These are phyloP conservation scores for Anthopleura xanthogrammica DNA, from an alignment of 92 coral and sea anemone species.

Conservation along the genomic window DNA sequence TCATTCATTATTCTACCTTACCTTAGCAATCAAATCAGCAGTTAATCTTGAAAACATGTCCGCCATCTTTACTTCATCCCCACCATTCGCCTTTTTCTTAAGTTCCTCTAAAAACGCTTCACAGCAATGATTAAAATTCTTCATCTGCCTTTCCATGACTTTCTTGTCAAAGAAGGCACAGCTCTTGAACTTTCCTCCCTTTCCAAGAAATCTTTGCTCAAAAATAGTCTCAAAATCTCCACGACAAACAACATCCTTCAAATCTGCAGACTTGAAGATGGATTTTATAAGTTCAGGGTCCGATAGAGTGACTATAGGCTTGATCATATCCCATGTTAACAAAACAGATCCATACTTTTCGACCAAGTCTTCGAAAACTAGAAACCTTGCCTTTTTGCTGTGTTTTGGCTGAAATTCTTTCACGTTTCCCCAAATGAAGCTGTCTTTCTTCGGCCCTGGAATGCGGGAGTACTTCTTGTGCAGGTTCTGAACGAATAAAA, in stretches of 20 bases:
- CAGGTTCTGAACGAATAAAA: conserved; percentile 29
- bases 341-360: conserved; percentile 63
- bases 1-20: background rate
- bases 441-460: conserved; percentile 47
- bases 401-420: background rate
- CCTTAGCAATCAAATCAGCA: conserved; percentile 77
- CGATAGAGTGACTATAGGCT: conserved; percentile 62
- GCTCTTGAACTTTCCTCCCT: conserved; percentile 38
- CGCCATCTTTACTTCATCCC: conserved; percentile 61
- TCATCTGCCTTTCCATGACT: conserved; percentile 51
- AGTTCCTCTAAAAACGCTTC: conserved; percentile 54
- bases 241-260: conserved; percentile 42
- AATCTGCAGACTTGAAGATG: conserved; percentile 51
- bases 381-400: conserved; percentile 16
- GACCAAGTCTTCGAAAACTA: conserved; percentile 41
- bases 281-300: conserved; percentile 49
- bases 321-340: conserved; percentile 63
- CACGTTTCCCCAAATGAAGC: conserved; percentile 46
- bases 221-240: conserved; percentile 44
- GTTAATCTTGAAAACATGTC: conserved; percentile 59
- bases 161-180: conserved; percentile 48
- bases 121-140: conserved; percentile 60
- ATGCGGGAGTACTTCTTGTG: conserved; percentile 39
- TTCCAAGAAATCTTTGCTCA: conserved; percentile 71
- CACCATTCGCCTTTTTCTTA: conserved; percentile 59